Percentiles rank a stretch among this genome's conserved stretches.
Conservation (phyloP, 2,888 invertebrate genomes). For the Parthenolecanium corni region DNA sequence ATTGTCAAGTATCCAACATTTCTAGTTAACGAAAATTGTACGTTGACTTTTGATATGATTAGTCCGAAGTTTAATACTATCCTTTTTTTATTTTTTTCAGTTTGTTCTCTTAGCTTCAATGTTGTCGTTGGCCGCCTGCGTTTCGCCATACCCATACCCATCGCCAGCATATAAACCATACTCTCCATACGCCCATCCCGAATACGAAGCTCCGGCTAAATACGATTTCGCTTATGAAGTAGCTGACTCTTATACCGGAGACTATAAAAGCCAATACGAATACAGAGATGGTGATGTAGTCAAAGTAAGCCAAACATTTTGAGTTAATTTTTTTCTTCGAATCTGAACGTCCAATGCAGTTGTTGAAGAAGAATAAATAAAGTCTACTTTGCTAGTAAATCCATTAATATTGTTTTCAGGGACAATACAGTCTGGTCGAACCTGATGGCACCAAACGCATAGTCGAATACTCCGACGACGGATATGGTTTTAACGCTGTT, state of each 20-base stretch:
- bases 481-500: slow-evolving; percentile 32
- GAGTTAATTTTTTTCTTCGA: not conserved
- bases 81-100: slow-evolving; percentile 1
- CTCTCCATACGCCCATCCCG: slow-evolving; percentile 10
- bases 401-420: slow-evolving; percentile 7
- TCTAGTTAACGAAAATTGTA: too few species aligned
- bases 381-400: too few species aligned
- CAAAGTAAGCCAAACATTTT: slow-evolving; percentile 25
- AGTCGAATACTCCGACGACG: slow-evolving; percentile 32
- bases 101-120: slow-evolving; percentile 11
- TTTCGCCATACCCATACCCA: slow-evolving; percentile 17
- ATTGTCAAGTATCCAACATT: too few species aligned
- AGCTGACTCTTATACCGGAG: slow-evolving; percentile 33
- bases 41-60: too few species aligned
- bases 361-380: too few species aligned
- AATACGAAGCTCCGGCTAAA: slow-evolving; percentile 31
- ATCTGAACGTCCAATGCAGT: too few species aligned
- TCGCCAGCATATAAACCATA: slow-evolving; percentile 5
- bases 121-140: slow-evolving; percentile 16
- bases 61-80: too few species aligned
- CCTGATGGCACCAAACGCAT: slow-evolving; percentile 33
- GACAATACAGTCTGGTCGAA: slow-evolving; percentile 32
- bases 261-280: slow-evolving; percentile 33
- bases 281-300: slow-evolving; percentile 32
- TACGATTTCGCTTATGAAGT: slow-evolving; percentile 33